These are phyloP conservation scores for Brachionus asplanchnoidis DNA, from an alignment of 1,140 invertebrate species.

Conservation along the genomic window DNA sequence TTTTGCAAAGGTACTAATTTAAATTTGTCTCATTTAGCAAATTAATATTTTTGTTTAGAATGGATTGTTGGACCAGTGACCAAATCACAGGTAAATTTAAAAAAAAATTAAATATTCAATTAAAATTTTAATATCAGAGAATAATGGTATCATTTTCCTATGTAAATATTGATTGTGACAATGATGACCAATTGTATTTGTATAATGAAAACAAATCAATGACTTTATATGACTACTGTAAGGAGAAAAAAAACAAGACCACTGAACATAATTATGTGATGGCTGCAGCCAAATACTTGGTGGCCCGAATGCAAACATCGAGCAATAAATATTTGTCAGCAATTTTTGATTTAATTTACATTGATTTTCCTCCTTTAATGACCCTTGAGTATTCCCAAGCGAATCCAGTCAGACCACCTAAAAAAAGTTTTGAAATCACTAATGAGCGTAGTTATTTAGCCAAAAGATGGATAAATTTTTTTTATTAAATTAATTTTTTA, in stretches of 20 bases:
- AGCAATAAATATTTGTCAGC: conserved; percentile 23
- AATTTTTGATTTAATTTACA: neutral
- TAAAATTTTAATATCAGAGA: neutral
- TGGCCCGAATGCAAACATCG: conserved; percentile 11
- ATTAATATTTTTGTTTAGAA: neutral
- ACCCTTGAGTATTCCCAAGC: neutral
- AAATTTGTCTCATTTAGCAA: too few relatives aligned
- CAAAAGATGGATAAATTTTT: neutral
- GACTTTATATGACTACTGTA: conserved; percentile 4
- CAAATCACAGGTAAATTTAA: neutral
- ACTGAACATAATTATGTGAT: neutral
- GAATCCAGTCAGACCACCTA: neutral
- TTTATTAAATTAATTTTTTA: neutral
- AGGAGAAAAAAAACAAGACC: neutral
- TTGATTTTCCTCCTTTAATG: neutral
- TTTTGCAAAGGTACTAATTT: conserved; percentile 5
- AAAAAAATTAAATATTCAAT: neutral
- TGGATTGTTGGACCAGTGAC: conserved; percentile 38
- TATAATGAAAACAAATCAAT: conserved; percentile 28
- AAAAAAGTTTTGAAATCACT: neutral
- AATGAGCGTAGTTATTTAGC: neutral
- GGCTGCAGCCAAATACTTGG: conserved; percentile 3
- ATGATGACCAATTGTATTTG: conserved; percentile 15
- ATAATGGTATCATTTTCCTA: conserved; percentile 13
- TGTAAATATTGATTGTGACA: conserved; percentile 19